Conservation (phyloP, 2,888 invertebrate genomes). For the Sussaba pulchella region DNA sequence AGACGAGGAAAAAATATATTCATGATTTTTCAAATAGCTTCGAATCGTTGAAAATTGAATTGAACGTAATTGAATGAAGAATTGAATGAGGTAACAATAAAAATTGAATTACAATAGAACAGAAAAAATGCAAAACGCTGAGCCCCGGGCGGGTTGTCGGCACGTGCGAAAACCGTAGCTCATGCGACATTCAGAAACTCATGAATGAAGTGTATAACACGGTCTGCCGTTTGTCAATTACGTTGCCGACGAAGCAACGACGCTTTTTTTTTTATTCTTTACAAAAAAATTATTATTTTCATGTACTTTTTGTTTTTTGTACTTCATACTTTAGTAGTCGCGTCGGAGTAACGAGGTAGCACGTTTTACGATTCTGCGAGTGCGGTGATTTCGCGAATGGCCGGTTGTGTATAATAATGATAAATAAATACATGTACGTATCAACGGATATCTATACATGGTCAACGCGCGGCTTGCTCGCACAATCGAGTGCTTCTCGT, state of each 20-base stretch:
- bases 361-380: slow-evolving; percentile 37
- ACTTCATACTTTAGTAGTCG: not conserved
- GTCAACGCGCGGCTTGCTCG: no score
- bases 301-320: no score
- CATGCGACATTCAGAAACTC: slow-evolving; percentile 26
- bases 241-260: not conserved
- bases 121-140: not conserved
- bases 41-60: no score
- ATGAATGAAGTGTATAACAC: slow-evolving; percentile 44
- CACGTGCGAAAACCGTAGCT: slow-evolving; percentile 35
- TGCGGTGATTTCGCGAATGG: slow-evolving; percentile 13
- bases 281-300: not conserved
- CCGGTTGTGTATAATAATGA: not conserved
- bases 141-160: slow-evolving; percentile 3
- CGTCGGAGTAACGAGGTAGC: slow-evolving; percentile 6
- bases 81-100: no score
- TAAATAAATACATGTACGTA: not conserved
- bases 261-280: not conserved
- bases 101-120: slow-evolving; percentile 1
- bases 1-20: no score
- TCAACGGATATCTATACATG: no score
- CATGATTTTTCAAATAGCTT: not conserved
- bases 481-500: not conserved
- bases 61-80: no score
- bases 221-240: slow-evolving; percentile 29